Conservation (phyloP, 2,888 invertebrate genomes). For the Parnassius glacialis region DNA sequence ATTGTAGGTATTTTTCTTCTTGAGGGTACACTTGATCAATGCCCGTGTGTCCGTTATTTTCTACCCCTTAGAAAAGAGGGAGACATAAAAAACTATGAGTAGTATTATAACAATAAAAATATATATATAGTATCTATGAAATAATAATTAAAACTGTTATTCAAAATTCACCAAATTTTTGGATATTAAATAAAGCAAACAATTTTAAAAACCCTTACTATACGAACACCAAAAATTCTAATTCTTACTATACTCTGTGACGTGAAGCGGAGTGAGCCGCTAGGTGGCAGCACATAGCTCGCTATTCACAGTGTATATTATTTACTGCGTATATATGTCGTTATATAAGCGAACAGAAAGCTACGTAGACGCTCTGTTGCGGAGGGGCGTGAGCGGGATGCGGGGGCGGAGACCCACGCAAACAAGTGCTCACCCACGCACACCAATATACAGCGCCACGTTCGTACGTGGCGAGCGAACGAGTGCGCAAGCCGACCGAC, state of each 20-base stretch:
- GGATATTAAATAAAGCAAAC: too few relatives aligned
- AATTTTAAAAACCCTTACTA: conserved; percentile 32
- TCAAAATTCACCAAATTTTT: too few relatives aligned
- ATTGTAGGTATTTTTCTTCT: too few relatives aligned
- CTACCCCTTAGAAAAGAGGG: too few relatives aligned
- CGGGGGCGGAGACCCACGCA: conserved; percentile 37
- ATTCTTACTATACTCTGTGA: conserved; percentile 49
- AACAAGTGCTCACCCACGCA: conserved; percentile 54
- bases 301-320: conserved; percentile 77
- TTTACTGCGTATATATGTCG: conserved; percentile 73
- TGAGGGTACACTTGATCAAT: too few relatives aligned
- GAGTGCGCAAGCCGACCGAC: conserved; percentile 76
- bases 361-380: conserved; percentile 56
- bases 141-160: not conserved
- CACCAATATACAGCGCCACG: conserved; percentile 50
- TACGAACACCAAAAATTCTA: conserved; percentile 14
- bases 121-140: not conserved
- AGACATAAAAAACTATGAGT: too few relatives aligned
- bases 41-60: too few relatives aligned
- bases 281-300: conserved; percentile 79
- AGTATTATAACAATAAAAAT: not conserved
- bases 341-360: conserved; percentile 81
- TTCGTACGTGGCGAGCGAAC: conserved; percentile 74
- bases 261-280: conserved; percentile 58
- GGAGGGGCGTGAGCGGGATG: conserved; percentile 35